phyloP scores from a whole-genome alignment of 2,888 invertebrate genomes.

The Drosophila histrio region DNA sequence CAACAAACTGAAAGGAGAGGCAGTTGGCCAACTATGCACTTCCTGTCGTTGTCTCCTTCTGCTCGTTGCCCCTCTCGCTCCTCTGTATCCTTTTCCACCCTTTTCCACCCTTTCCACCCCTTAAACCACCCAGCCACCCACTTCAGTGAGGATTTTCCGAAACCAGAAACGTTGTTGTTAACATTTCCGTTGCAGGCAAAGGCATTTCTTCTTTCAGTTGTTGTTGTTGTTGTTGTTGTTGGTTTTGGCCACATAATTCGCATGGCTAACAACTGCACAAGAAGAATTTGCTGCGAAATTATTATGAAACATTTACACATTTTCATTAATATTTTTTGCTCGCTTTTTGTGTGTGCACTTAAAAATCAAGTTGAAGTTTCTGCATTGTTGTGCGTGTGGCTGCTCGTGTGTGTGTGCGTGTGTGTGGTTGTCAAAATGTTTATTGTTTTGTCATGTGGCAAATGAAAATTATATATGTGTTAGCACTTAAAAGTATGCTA shows the following conservation, averaged over 20 bases:
- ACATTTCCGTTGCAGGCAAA: conserved; percentile 53
- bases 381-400: conserved; percentile 33
- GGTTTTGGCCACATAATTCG: conserved; percentile 46
- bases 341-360: conserved; percentile 35
- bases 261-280: conserved; percentile 59
- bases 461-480: neutral
- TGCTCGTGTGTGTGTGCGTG: conserved; percentile 3
- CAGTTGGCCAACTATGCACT: conserved; percentile 49
- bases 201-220: conserved; percentile 25
- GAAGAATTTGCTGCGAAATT: conserved; percentile 59
- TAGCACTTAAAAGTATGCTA: conserved; percentile 28
- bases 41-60: conserved; percentile 47
- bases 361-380: conserved; percentile 47
- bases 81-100: no score
- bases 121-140: no score
- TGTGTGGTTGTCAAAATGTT: conserved; percentile 18
- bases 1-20: neutral
- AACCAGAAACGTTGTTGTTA: conserved; percentile 46
- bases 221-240: conserved; percentile 14
- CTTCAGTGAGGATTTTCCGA: conserved; percentile 20
- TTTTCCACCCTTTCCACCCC: no score
- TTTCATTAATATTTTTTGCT: conserved; percentile 10
- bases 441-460: conserved; percentile 19
- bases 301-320: conserved; percentile 62
- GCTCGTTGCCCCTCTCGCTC: neutral